Evolutionary conservation across 2,888 invertebrate genomes (phyloP), one percentile per base, ranked within the genome.

Genomic region (Apomyelois bistriatella): DNA sequence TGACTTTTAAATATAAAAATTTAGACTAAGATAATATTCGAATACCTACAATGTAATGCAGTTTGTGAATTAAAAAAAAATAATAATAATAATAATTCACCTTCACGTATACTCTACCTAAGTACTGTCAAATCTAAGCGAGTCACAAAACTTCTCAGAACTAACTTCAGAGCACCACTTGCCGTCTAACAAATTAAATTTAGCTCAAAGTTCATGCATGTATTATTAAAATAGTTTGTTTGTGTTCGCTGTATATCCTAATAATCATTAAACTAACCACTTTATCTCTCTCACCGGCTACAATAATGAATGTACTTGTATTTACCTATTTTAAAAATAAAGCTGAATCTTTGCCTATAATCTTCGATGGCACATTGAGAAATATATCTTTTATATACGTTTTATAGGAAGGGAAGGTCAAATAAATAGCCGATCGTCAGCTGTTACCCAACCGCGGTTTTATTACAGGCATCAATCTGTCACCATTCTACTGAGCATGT

Each of bases 161-260:
- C 60, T 58, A 57, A 2, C 58, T 63, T 65, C 68, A 60, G 68
- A 75, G 66, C 67, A 67, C 64, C 65, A 66, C 68, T 74, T 68
- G 64, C 60, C 59, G 62, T 64, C 62, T 65, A 67, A 66, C 56
- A 72, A 79, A 81, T 82, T 79, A 68, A 75, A 74, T 82, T 76
- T 70, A 72, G 64, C 66, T 55, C 62, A 54, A 55, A 57, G 58
- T 64, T 62, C 66, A 65, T 69, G 72, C 66, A 68, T 65, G 63
- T 60, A 68, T 68, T 70, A 71, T 69, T 64, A 58, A 62, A 55
- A 56, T 53, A 59, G 59, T 62, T 55, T 54, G 57, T 58, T 52
- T 58, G 38, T 28, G 38, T 13, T 4, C 13, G 32, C 30, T 43
- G 30, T 37, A 46, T 48, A 30, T 28, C 35, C 48, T 53, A 50